Evolutionary conservation across 2,888 invertebrate genomes (phyloP).

Genomic region (Parascotia fuliginaria): DNA sequence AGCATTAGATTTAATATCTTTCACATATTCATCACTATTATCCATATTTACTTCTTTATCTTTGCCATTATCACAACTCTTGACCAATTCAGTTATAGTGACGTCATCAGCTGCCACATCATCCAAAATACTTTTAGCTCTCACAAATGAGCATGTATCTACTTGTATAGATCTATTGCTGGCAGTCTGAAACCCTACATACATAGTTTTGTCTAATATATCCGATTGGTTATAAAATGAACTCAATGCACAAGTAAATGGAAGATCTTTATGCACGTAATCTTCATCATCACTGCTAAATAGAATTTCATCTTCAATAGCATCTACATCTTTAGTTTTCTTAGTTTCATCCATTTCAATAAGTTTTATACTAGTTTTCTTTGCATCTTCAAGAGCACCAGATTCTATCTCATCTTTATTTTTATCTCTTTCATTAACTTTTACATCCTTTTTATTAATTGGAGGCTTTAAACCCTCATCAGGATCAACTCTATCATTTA

Average conservation of each 20-base stretch:
- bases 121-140: slow-evolving; percentile 62
- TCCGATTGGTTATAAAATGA: slow-evolving; percentile 58
- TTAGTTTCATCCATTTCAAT: slow-evolving; percentile 22
- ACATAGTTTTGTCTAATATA: slow-evolving; percentile 66
- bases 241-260: slow-evolving; percentile 69
- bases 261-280: slow-evolving; percentile 55
- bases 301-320: slow-evolving; percentile 65
- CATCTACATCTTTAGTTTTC: slow-evolving; percentile 8
- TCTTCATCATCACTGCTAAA: slow-evolving; percentile 79
- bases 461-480: no score
- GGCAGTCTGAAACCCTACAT: slow-evolving; percentile 77
- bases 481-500: no score
- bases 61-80: no score
- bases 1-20: background rate
- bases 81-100: slow-evolving; percentile 45
- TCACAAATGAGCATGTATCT: slow-evolving; percentile 60
- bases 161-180: slow-evolving; percentile 75
- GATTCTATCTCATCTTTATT: no score
- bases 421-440: slow-evolving; percentile 36
- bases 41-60: slow-evolving; percentile 5
- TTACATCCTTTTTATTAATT: no score
- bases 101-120: slow-evolving; percentile 37
- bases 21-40: background rate
- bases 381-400: background rate
- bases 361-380: slow-evolving; percentile 19